Conservation (phyloP, 35 echinoderm and acorn worm species). For the Diadema setosum region DNA sequence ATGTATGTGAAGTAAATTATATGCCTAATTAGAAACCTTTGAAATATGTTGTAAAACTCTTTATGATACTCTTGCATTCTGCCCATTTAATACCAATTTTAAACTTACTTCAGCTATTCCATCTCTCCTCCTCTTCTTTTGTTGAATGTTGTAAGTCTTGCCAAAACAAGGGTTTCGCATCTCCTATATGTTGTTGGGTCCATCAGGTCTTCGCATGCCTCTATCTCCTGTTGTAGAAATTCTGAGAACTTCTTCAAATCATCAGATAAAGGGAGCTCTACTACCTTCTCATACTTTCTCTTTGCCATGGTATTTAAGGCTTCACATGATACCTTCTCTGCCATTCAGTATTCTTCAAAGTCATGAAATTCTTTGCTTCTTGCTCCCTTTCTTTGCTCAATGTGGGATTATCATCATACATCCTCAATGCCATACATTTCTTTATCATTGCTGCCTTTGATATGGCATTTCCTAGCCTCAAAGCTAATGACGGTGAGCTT, state of each 20-base stretch:
- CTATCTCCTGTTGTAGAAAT: background rate
- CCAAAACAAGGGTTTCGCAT: conserved; percentile 5
- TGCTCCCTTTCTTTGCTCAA: background rate
- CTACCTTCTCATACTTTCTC: conserved; percentile 24
- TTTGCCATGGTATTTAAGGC: background rate
- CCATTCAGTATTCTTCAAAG: conserved; percentile 24
- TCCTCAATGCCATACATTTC: background rate
- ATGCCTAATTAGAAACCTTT: too few relatives aligned
- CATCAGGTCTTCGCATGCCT: background rate
- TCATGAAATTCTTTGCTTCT: conserved; percentile 23
- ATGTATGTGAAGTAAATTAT: too few relatives aligned
- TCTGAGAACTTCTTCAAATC: conserved; percentile 33
- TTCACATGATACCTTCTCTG: conserved; percentile 10
- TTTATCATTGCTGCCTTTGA: conserved; percentile 23
- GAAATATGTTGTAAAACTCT: background rate
- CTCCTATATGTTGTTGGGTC: conserved; percentile 5
- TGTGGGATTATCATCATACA: background rate
- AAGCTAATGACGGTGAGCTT: conserved; percentile 7
- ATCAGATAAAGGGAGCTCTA: conserved; percentile 8
- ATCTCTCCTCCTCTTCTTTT: conserved; percentile 40
- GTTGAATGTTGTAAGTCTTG: conserved; percentile 40
- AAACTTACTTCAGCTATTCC: conserved; percentile 29
- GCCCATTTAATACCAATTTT: background rate
- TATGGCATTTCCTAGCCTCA: conserved; percentile 3
- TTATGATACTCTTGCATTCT: background rate